Percentiles rank a stretch among this genome's conserved stretches.
These are phyloP conservation scores for Eurois occulta DNA, from an alignment of 2,888 invertebrate genomes.

Conservation along the genomic window DNA sequence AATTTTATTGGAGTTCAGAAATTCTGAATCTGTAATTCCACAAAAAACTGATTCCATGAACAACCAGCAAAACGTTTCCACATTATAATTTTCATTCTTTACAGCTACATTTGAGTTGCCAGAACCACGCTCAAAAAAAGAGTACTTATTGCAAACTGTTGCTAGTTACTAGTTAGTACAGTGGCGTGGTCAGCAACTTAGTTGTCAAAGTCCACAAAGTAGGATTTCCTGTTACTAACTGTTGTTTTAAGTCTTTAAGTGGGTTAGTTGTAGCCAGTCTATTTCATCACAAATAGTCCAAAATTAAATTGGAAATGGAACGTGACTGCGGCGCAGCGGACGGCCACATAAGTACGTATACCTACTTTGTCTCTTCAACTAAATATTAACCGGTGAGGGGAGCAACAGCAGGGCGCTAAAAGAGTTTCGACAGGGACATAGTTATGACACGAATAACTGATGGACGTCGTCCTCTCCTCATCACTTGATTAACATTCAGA, in stretches of 20 bases:
- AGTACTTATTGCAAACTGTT: constrained; percentile 48
- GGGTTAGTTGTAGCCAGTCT: constrained; percentile 62
- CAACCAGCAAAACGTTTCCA: constrained; percentile 9
- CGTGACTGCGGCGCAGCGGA: constrained; percentile 40
- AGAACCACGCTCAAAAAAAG: constrained; percentile 35
- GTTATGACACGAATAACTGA: constrained; percentile 87
- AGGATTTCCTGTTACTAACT: constrained; percentile 70
- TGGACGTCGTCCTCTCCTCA: constrained; percentile 83
- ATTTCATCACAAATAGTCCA: constrained; percentile 53
- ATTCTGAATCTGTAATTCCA: constrained; percentile 45
- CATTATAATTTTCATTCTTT: constrained; percentile 4
- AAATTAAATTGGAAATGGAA: constrained; percentile 63
- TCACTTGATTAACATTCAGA: constrained; percentile 87
- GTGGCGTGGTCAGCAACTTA: constrained; percentile 65
- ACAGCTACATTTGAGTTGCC: constrained; percentile 21
- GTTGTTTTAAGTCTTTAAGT: constrained; percentile 68
- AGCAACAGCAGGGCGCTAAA: constrained; percentile 69
- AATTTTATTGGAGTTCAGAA: constrained; percentile 73
- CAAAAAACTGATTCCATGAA: constrained; percentile 32
- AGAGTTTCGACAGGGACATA: constrained; percentile 81
- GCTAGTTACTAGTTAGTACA: constrained; percentile 48
- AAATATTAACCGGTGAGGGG: constrained; percentile 63
- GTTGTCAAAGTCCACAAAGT: constrained; percentile 72
- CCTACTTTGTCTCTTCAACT: constrained; percentile 27
- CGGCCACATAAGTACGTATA: constrained; percentile 10